These are phyloP conservation scores for Heliothis virescens DNA, from an alignment of 1,140 invertebrate genomes.

Conservation along the genomic window DNA sequence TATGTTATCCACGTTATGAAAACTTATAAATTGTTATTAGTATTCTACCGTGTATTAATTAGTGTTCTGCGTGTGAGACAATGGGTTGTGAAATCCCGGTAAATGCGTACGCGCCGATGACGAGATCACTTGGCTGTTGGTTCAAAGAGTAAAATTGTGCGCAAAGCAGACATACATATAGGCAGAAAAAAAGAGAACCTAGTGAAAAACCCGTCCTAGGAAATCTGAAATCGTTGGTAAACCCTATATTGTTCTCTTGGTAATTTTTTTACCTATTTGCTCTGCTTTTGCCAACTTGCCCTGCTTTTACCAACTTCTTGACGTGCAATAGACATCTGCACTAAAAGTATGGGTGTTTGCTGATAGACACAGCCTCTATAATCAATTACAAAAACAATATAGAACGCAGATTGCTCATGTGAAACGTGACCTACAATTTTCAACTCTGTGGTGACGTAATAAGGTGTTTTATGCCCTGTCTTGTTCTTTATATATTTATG, in stretches of 20 bases:
- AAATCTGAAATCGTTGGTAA: too few species aligned
- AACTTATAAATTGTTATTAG: constrained; percentile 30
- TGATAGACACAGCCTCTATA: too few species aligned
- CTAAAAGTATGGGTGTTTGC: too few species aligned
- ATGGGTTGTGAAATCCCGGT: constrained; percentile 27
- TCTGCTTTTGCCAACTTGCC: too few species aligned
- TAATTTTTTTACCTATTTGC: too few species aligned
- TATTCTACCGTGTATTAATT: background rate
- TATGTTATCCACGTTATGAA: background rate
- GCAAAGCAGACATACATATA: background rate
- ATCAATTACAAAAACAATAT: too few species aligned
- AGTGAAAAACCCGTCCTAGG: too few species aligned
- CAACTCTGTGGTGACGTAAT: background rate
- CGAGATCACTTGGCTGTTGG: background rate
- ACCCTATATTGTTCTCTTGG: too few species aligned
- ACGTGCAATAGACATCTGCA: too few species aligned
- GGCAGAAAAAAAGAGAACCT: too few species aligned
- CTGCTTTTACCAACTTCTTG: too few species aligned
- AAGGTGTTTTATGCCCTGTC: background rate
- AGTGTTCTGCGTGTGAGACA: constrained; percentile 20
- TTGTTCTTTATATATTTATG: background rate
- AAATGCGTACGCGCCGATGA: background rate
- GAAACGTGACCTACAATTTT: background rate
- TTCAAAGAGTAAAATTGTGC: background rate
- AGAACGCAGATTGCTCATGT: too few species aligned